These are phyloP conservation scores for Drosophila glabriapex DNA, from an alignment of 2,888 invertebrate genomes.

Conservation along the genomic window DNA sequence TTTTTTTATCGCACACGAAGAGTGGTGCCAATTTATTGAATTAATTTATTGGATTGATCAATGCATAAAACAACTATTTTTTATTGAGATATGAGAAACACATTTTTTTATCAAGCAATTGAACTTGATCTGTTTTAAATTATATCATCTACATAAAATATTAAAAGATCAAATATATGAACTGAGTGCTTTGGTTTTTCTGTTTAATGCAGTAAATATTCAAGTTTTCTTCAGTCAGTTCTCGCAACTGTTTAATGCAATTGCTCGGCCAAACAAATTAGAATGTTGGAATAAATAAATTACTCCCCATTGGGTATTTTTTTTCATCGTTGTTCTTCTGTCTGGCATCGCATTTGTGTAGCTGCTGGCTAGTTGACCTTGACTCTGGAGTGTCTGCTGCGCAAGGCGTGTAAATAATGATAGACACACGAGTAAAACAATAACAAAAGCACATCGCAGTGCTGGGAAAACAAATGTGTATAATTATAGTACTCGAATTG, in stretches of 20 bases:
- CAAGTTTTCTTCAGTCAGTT: neutral
- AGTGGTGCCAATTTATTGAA: neutral
- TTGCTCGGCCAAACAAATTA: constrained; percentile 44
- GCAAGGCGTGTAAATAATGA: constrained; percentile 58
- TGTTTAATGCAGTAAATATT: neutral
- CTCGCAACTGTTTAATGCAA: neutral
- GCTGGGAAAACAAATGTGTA: constrained; percentile 55
- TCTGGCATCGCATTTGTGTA: constrained; percentile 4
- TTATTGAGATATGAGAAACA: neutral
- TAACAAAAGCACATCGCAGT: constrained; percentile 7
- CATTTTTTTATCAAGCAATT: neutral
- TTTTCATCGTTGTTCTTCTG: neutral
- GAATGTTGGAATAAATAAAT: constrained; percentile 59
- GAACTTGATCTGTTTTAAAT: neutral
- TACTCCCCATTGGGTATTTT: constrained; percentile 14
- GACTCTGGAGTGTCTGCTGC: constrained; percentile 22
- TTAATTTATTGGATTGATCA: neutral
- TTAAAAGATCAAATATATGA: no score
- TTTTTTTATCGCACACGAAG: neutral
- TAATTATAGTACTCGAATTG: constrained; percentile 71
- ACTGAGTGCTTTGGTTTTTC: no score
- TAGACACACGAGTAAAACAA: constrained; percentile 42
- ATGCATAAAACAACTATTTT: neutral
- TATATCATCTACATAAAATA: neutral
- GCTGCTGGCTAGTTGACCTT: constrained; percentile 35